Conservation (phyloP, 1,140 invertebrate genomes). For the Bombus impatiens region DNA sequence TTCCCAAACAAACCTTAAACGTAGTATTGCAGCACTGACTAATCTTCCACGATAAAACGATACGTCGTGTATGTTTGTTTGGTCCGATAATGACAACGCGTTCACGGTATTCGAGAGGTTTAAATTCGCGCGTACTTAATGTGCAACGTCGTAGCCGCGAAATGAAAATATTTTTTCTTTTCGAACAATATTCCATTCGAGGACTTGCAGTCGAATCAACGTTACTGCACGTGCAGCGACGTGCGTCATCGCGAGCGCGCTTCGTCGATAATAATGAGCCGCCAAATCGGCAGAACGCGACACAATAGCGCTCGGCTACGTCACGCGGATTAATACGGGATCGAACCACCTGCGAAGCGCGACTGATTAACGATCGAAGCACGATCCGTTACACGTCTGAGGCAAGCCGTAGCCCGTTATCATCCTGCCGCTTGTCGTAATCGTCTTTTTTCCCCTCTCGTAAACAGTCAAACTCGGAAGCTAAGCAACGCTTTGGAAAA, state of each 20-base stretch:
- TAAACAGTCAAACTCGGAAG: conserved; percentile 34
- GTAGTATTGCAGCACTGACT: not conserved
- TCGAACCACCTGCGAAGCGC: conserved; percentile 46
- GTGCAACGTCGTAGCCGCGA: not conserved
- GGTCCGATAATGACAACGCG: not conserved
- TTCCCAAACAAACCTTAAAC: not conserved
- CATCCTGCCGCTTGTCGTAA: not conserved
- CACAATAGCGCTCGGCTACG: conserved; percentile 40
- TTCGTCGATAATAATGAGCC: conserved; percentile 55
- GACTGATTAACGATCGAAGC: conserved; percentile 27
- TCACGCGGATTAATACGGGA: conserved; percentile 51
- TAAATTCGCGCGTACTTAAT: not conserved
- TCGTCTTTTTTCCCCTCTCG: not conserved
- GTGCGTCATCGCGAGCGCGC: conserved; percentile 46
- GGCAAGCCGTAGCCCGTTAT: conserved; percentile 6
- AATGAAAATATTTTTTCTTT: conserved; percentile 59
- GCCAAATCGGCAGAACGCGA: conserved; percentile 21
- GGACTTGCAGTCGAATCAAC: too few relatives aligned
- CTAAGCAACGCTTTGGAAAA: conserved; percentile 28
- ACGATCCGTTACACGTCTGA: not conserved
- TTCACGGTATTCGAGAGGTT: not conserved
- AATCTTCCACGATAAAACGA: too few relatives aligned
- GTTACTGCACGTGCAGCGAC: conserved; percentile 37
- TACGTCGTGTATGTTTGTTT: conserved; percentile 10
- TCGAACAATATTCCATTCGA: not conserved